These are phyloP conservation scores for Gallinago undulata DNA, from an alignment of 2,113 vertebrate genomes.

Conservation along the genomic window DNA sequence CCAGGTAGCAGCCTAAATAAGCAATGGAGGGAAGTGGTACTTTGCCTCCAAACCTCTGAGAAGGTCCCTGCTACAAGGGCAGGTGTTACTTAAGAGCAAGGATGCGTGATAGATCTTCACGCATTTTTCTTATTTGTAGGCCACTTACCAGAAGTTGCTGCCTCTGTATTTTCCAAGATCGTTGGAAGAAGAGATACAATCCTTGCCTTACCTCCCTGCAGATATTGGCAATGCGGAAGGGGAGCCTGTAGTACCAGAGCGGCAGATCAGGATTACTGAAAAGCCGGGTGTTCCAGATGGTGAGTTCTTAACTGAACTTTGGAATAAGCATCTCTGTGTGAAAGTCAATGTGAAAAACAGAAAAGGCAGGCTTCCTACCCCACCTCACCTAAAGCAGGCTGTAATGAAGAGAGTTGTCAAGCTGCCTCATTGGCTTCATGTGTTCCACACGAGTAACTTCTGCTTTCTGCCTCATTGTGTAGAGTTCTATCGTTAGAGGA, in stretches of 20 bases:
- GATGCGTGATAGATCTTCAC: background rate
- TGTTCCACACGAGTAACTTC: background rate
- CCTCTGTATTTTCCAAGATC: slow-evolving; percentile 95
- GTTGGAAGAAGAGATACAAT: slow-evolving; percentile 81
- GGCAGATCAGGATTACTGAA: slow-evolving; percentile 94
- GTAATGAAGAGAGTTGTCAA: background rate
- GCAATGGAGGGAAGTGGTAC: background rate
- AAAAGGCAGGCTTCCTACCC: background rate
- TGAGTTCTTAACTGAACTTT: slow-evolving; percentile 50
- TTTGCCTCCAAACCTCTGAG: background rate
- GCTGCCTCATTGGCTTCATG: background rate
- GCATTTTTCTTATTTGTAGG: slow-evolving; percentile 71
- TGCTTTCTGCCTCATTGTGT: background rate
- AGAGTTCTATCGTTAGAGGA: background rate
- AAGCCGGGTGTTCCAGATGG: slow-evolving; percentile 89
- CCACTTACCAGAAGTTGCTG: slow-evolving; percentile 86
- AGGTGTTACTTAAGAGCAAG: background rate
- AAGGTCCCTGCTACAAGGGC: background rate
- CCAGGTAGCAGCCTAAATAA: background rate
- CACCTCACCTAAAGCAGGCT: background rate
- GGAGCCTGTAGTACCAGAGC: slow-evolving; percentile 92
- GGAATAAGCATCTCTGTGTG: background rate
- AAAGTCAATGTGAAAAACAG: background rate
- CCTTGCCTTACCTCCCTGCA: slow-evolving; percentile 85
- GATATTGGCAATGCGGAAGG: slow-evolving; percentile 97